Percentiles rank a stretch among this genome's conserved stretches.
These are phyloP conservation scores for Cirrhinus molitorella DNA, from an alignment of 2,797 vertebrate species.

Conservation along the genomic window DNA sequence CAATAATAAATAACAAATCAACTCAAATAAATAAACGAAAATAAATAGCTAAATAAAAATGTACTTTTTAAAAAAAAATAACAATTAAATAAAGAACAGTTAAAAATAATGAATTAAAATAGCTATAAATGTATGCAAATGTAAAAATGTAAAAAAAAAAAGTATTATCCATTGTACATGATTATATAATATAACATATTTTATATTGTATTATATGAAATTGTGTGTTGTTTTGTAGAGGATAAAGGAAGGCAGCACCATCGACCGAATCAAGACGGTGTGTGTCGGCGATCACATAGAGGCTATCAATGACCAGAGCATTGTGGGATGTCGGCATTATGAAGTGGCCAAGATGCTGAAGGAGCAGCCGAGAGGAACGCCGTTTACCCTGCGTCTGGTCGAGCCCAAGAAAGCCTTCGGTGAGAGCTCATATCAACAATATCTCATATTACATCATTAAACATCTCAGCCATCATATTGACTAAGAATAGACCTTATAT, in stretches of 20 bases:
- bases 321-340: conserved; percentile 96
- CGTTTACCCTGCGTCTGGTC: conserved; percentile 93
- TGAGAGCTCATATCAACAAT: conserved; percentile 70
- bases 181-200: neutral
- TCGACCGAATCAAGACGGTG: conserved; percentile 86
- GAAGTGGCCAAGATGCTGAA: conserved; percentile 97
- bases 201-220: no score
- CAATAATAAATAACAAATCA: no score
- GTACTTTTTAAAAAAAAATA: no score
- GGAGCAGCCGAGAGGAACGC: conserved; percentile 86
- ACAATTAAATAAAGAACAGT: no score
- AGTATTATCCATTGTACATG: neutral
- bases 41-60: no score
- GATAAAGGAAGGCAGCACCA: conserved; percentile 96
- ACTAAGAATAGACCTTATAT: no score
- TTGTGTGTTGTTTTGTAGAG: conserved; percentile 75
- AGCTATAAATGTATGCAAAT: no score
- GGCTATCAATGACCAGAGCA: conserved; percentile 96
- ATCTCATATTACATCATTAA: neutral
- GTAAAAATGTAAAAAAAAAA: no score
- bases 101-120: no score
- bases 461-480: no score
- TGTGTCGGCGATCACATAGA: conserved; percentile 98
- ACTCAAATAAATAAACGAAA: no score
- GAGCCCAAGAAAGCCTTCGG: conserved; percentile 96